Evolutionary conservation across 1,140 invertebrate species (phyloP).

Genomic region (Trachelipus rathkii): DNA sequence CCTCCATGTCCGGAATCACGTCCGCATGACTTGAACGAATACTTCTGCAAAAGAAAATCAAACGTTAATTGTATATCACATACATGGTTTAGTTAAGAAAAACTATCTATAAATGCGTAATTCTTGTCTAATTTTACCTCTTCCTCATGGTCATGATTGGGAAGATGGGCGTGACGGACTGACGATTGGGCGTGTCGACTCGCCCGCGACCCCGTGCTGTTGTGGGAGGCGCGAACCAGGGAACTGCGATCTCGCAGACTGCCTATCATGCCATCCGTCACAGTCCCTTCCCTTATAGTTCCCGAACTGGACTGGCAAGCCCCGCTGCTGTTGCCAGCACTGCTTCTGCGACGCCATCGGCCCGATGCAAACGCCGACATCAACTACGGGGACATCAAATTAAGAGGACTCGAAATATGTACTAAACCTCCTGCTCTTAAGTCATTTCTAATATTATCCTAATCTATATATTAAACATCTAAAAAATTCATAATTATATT

Average conservation of each 20-base stretch:
- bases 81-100: too few species aligned
- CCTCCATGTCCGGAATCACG: conserved; percentile 61
- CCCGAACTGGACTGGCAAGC: conserved; percentile 29
- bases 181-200: conserved; percentile 34
- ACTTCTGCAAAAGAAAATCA: conserved; percentile 56
- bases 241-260: conserved; percentile 28
- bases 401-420: neutral
- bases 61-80: neutral
- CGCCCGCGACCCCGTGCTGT: conserved; percentile 35
- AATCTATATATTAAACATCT: too few species aligned
- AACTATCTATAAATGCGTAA: neutral
- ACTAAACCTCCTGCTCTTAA: too few species aligned
- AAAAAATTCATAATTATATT: too few species aligned
- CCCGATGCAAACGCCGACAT: conserved; percentile 36
- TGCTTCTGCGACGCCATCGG: conserved; percentile 38
- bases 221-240: conserved; percentile 34
- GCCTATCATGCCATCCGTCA: conserved; percentile 19
- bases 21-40: conserved; percentile 66
- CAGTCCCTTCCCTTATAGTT: conserved; percentile 7
- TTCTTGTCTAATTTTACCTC: conserved; percentile 31
- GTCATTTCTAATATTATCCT: too few species aligned
- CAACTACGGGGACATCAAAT: conserved; percentile 29
- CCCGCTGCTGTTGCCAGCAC: conserved; percentile 30
- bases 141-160: conserved; percentile 42
- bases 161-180: conserved; percentile 32